Evolutionary conservation across 2,888 invertebrate genomes (phyloP), one percentile per base, ranked within the genome.

Genomic region (Mythimna impura): DNA sequence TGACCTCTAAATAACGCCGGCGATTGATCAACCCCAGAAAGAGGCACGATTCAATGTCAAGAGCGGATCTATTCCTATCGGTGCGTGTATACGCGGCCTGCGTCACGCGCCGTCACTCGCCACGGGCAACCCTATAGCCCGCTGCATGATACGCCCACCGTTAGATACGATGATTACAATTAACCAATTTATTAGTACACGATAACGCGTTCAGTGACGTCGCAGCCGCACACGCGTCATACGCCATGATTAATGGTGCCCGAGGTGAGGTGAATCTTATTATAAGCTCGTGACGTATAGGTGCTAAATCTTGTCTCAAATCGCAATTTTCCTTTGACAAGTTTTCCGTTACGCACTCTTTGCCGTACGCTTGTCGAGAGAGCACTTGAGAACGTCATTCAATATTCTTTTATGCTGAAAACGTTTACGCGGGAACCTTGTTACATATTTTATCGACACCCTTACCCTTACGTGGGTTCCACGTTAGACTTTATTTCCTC

Each of bases 1-100:
- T 91, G 90, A 89, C 86, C 89, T 88, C 87, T 74, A 80, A 84
- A 80, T 81, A 76, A 70, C 83, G 78, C 76, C 80, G 70, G 74
- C 86, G 87, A 86, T 87, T 87, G 88, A 90, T 90, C 85, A 88
- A 86, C 85, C 88, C 88, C 87, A 83, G 87, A 86, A 85, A 85
- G 86, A 87, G 89, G 86, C 87, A 87, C 88, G 87, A 86, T 81
- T 87, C 91, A 92, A 91, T 91, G 91, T 91, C 92, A 91, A 89
- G 90, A 87, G 86, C 88, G 87, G 76, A 87, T 89, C 88, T 89
- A 90, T 90, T 90, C 88, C 85, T 89, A 89, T 88, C 88, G 81
- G 78, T 81, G 80, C 80, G 78, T 81, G 76, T 79, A 69, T 66
- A 68, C 76, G 83, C 76, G 52, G 78, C 79, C 78, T 84, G 85